phyloP scores from a whole-genome alignment of 2,113 vertebrate genomes.

The Benitochromis conjunctus region DNA sequence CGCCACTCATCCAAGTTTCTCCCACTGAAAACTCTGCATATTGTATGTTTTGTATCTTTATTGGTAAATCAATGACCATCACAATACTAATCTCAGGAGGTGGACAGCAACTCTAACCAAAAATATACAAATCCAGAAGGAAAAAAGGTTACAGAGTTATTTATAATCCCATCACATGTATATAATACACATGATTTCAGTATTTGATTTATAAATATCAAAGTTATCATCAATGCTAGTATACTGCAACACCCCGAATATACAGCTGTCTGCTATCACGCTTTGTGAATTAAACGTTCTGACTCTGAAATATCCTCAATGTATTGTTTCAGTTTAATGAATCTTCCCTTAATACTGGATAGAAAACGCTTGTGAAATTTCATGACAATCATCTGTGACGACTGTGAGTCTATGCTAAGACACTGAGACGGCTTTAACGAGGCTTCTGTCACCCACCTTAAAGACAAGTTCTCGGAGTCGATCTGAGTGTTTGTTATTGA shows the following conservation, averaged over 20 bases:
- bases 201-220: neutral
- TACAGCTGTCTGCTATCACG: too few relatives aligned
- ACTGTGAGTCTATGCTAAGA: neutral
- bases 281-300: neutral
- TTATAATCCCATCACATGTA: neutral
- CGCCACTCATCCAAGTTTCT: too few relatives aligned
- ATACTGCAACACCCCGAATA: too few relatives aligned
- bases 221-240: neutral
- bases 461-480: constrained; percentile 89
- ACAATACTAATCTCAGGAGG: too few relatives aligned
- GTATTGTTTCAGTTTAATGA: neutral
- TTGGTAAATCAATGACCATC: too few relatives aligned
- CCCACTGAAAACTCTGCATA: too few relatives aligned
- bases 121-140: neutral
- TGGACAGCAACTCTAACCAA: neutral
- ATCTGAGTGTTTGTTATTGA: constrained; percentile 91
- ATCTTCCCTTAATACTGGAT: neutral
- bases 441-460: constrained; percentile 72
- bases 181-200: neutral
- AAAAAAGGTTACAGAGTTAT: neutral
- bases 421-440: neutral
- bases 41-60: neutral
- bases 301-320: neutral
- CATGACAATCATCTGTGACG: too few relatives aligned
- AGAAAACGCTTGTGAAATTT: too few relatives aligned